phyloP scores from a whole-genome alignment of 2,888 invertebrate genomes.

The Ceramica pisi region DNA sequence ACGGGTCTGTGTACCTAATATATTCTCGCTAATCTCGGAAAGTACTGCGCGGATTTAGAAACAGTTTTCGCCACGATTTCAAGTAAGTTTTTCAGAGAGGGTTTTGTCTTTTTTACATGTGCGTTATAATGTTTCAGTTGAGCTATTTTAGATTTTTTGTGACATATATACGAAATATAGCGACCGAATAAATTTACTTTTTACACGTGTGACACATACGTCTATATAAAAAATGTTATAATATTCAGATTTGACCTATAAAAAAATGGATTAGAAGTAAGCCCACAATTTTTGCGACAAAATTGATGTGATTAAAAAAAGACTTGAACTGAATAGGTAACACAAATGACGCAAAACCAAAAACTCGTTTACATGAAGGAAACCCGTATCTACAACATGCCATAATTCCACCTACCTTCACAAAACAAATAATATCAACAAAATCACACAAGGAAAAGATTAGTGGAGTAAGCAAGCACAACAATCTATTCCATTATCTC shows the following conservation, averaged over 20 bases:
- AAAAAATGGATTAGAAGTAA: constrained; percentile 4
- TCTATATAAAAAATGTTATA: not conserved
- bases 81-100: constrained; percentile 8
- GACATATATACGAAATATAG: not conserved
- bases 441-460: constrained; percentile 59
- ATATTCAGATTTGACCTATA: not conserved
- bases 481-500: constrained; percentile 62
- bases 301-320: not conserved
- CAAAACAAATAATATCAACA: constrained; percentile 44
- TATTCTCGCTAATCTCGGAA: constrained; percentile 53
- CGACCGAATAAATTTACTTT: not conserved
- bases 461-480: constrained; percentile 54
- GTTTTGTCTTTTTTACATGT: not conserved
- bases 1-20: constrained; percentile 41
- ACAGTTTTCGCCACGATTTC: constrained; percentile 28
- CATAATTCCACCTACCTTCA: constrained; percentile 4
- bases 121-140: not conserved
- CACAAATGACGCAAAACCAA: not conserved
- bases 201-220: not conserved
- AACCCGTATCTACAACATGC: not conserved
- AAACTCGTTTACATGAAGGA: too few species aligned
- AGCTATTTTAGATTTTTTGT: not conserved
- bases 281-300: not conserved
- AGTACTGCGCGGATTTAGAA: constrained; percentile 42
- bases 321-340: not conserved